Conservation (phyloP, 2,113 vertebrate genomes). For the Bos javanicus region DNA sequence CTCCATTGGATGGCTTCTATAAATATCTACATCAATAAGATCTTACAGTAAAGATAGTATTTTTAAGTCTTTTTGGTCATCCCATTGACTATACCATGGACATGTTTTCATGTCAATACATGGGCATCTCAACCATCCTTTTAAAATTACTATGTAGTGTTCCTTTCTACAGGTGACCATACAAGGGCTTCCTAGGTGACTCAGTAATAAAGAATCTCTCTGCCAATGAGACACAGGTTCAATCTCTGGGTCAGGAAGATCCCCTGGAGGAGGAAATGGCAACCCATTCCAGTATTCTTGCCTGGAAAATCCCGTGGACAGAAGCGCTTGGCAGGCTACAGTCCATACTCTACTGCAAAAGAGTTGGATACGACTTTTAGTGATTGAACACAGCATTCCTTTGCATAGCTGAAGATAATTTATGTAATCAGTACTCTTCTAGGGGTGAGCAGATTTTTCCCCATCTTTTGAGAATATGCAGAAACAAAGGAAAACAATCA, state of each 20-base stretch:
- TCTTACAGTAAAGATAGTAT: not conserved
- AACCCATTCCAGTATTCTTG: not conserved
- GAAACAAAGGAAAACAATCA: not conserved
- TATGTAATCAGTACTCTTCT: not conserved
- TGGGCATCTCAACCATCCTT: not conserved
- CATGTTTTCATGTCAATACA: not conserved
- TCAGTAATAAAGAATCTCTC: not conserved
- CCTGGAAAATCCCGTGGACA: not conserved
- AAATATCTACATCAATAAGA: not conserved
- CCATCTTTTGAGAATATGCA: not conserved
- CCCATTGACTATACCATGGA: not conserved
- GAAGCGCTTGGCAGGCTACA: not conserved
- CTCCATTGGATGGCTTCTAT: not conserved
- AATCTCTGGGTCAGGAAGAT: not conserved
- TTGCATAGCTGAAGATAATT: not conserved
- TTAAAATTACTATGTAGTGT: not conserved
- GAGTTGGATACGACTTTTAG: rapidly evolving
- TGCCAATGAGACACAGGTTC: not conserved
- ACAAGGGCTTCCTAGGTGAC: not conserved
- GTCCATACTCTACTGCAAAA: not conserved
- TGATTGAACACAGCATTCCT: not conserved
- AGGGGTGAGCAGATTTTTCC: not conserved
- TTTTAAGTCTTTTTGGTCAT: not conserved
- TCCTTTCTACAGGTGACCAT: not conserved
- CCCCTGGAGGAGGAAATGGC: not conserved